A percentile compares a stretch with the other conserved stretches of the same genome.
phyloP scores from a whole-genome alignment of 2,113 vertebrate species.

The Limanda limanda region DNA sequence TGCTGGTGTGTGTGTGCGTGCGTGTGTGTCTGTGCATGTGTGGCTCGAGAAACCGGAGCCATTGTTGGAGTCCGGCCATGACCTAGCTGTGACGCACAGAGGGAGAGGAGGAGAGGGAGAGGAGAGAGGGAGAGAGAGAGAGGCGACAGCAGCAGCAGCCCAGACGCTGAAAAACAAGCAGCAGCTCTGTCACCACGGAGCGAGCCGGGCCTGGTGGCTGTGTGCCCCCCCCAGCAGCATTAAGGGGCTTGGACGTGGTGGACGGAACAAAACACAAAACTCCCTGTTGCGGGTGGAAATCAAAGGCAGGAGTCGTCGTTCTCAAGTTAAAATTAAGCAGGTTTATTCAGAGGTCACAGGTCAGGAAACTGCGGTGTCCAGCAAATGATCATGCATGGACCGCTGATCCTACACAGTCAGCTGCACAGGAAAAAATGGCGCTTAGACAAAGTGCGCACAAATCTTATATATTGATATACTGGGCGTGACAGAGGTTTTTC shows the following conservation, averaged over 20 bases:
- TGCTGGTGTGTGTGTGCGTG: constrained; percentile 15
- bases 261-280: background rate
- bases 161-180: constrained; percentile 72
- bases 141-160: constrained; percentile 46
- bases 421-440: too few species aligned
- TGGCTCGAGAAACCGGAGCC: constrained; percentile 72
- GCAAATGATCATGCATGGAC: too few species aligned
- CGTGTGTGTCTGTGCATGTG: constrained; percentile 27
- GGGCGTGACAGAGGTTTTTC: too few species aligned
- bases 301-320: too few species aligned
- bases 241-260: background rate
- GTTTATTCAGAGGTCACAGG: too few species aligned
- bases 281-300: too few species aligned
- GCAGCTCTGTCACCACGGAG: constrained; percentile 59
- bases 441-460: too few species aligned
- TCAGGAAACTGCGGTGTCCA: too few species aligned
- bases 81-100: constrained; percentile 80
- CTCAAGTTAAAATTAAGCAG: too few species aligned
- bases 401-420: too few species aligned
- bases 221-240: constrained; percentile 29
- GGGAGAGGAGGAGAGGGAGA: constrained; percentile 10
- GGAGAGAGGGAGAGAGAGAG: constrained; percentile 17
- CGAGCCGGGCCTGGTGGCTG: constrained; percentile 29
- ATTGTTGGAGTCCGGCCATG: constrained; percentile 81
- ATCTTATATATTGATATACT: too few species aligned